Evolutionary conservation across 2,888 invertebrate species (phyloP).

Genomic region (Criorhina ranunculi): DNA sequence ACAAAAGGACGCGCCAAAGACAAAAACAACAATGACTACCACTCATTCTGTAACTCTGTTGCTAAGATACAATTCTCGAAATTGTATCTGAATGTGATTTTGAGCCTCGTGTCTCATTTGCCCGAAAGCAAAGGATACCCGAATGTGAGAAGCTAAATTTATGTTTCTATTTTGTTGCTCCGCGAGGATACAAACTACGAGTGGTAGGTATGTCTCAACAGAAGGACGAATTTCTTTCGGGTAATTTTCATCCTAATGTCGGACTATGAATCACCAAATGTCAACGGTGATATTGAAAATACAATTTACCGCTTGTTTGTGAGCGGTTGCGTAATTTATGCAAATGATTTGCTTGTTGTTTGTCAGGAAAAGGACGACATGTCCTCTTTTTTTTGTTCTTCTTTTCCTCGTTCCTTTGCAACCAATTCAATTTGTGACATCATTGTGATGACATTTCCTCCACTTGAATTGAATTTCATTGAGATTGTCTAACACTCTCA

Average conservation of each 20-base stretch:
- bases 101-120: constrained; percentile 4
- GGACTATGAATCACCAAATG: constrained; percentile 5
- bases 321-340: constrained; percentile 7
- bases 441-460: background rate
- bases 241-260: background rate
- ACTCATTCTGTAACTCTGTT: background rate
- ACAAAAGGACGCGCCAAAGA: background rate
- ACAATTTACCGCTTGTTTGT: background rate
- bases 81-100: background rate
- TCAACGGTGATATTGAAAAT: background rate
- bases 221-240: background rate
- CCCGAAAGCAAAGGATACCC: background rate
- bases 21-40: background rate
- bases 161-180: constrained; percentile 13
- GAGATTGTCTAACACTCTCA: background rate
- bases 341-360: constrained; percentile 19
- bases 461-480: constrained; percentile 16
- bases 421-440: background rate
- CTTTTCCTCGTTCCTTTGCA: background rate
- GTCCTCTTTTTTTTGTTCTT: background rate
- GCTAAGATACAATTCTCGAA: constrained; percentile 10
- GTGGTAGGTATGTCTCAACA: too few relatives aligned
- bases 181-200: too few relatives aligned
- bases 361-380: too few relatives aligned
- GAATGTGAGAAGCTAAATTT: background rate